These are phyloP conservation scores for Mormyrus proboscirostris DNA, from an alignment of 2,797 vertebrate species.

Conservation along the genomic window DNA sequence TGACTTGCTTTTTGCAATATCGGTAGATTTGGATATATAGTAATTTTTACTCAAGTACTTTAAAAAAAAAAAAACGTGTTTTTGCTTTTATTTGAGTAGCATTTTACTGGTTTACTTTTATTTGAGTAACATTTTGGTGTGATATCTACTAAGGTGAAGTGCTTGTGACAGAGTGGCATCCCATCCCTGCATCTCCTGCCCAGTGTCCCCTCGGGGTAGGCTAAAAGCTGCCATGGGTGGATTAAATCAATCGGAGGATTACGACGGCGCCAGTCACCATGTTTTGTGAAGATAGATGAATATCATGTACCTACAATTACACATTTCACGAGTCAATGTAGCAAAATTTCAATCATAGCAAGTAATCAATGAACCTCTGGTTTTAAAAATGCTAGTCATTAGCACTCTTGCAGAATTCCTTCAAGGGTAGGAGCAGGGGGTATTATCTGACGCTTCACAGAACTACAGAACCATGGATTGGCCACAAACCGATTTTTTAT, in stretches of 20 bases:
- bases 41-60: neutral
- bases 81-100: neutral
- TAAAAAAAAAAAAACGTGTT: neutral
- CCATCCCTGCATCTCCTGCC: neutral
- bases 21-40: neutral
- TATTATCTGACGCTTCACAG: neutral
- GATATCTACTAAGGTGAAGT: neutral
- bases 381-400: neutral
- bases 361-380: neutral
- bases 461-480: neutral
- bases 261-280: neutral
- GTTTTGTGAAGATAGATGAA: neutral
- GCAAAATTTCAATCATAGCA: neutral
- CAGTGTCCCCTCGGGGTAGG: neutral
- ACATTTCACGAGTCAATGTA: neutral
- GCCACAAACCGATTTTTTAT: neutral
- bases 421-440: slow-evolving; percentile 5
- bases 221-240: neutral
- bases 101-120: neutral
- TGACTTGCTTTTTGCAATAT: neutral
- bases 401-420: slow-evolving; percentile 77
- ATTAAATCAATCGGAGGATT: neutral
- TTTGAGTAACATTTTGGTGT: neutral
- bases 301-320: neutral
- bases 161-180: neutral